Percentiles rank a stretch among this genome's conserved stretches.
These are phyloP conservation scores for Micropoecilia bifurca DNA, from an alignment of 2,797 vertebrate genomes.

Conservation along the genomic window DNA sequence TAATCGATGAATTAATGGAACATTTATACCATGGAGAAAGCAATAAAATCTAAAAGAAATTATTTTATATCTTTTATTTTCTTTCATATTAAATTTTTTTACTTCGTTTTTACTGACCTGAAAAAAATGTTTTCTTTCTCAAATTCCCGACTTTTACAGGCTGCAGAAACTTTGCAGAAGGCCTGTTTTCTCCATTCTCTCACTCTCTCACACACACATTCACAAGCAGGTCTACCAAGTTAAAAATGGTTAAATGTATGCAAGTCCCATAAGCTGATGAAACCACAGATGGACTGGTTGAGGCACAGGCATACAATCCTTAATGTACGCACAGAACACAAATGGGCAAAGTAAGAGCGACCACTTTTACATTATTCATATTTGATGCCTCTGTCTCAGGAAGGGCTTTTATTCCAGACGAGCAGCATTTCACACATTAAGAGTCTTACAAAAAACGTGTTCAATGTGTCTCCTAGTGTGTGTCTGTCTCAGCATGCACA, in stretches of 20 bases:
- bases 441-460: slow-evolving; percentile 66
- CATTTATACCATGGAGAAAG: background rate
- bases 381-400: slow-evolving; percentile 63
- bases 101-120: background rate
- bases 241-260: slow-evolving; percentile 35
- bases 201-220: slow-evolving; percentile 1
- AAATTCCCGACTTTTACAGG: background rate
- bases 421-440: slow-evolving; percentile 74
- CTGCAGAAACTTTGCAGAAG: background rate
- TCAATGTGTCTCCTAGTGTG: slow-evolving; percentile 8
- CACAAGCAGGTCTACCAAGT: slow-evolving; percentile 19
- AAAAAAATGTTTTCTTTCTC: background rate
- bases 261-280: slow-evolving; percentile 82
- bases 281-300: slow-evolving; percentile 31
- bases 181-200: background rate
- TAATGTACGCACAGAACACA: slow-evolving; percentile 34
- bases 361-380: slow-evolving; percentile 70
- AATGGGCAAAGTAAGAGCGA: slow-evolving; percentile 54
- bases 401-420: slow-evolving; percentile 76
- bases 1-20: background rate
- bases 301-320: slow-evolving; percentile 16
- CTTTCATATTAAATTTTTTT: background rate
- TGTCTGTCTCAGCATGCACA: slow-evolving; percentile 19
- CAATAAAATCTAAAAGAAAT: background rate
- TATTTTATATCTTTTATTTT: background rate